Base-by-base conservation (phyloP, 2,888 invertebrate genomes). In the Marasmarcha lunaedactyla region DNA sequence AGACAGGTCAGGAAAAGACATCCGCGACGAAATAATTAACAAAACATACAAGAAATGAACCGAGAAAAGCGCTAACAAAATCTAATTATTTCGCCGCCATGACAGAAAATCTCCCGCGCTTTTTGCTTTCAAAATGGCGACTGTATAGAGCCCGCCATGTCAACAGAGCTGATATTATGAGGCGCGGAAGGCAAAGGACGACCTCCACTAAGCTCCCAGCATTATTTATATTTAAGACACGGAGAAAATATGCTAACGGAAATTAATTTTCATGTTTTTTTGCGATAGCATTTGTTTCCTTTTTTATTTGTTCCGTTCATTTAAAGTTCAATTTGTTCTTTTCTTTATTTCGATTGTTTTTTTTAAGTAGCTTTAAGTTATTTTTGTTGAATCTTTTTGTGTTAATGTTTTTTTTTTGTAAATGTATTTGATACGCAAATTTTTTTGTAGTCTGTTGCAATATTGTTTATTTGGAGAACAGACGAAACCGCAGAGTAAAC, bases 51-150 rank as follows among this genome's bases (percentile, higher is more conserved):
- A 67, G 72, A 54, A 77, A 73, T 73, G 73, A 71, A 69, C 65
- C 63, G 66, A 60, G 69, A 69, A 68, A 71, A 63, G 59, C 59
- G 64, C 57, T 51, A 58, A 49, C 58, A 55, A 64, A 73, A 81
- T 77, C 71, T 83, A 81, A 83, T 83, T 81, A 83, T 78, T 76
- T 68, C 57, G 62, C 63, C 64, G 73, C 71, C 68, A 69, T 73
- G 78, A 73, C 77, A 76, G 71, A 61, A 54, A 63, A 63, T 59
- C 72, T 71, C 62, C 67, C 76, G 76, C 73, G 71, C 70, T 74
- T 71, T 70, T 52, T 51, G 58, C 53, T 54, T 58, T 53, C 62
- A 69, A 70, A 67, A 70, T 70, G 69, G 71, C 68, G 65, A 57
- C 54, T 59, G 45, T 47, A 56, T 30, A 30, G 30, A 30, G 65